Conservation (phyloP, 2,888 invertebrate genomes). For the Nemotelus pantherinus region DNA sequence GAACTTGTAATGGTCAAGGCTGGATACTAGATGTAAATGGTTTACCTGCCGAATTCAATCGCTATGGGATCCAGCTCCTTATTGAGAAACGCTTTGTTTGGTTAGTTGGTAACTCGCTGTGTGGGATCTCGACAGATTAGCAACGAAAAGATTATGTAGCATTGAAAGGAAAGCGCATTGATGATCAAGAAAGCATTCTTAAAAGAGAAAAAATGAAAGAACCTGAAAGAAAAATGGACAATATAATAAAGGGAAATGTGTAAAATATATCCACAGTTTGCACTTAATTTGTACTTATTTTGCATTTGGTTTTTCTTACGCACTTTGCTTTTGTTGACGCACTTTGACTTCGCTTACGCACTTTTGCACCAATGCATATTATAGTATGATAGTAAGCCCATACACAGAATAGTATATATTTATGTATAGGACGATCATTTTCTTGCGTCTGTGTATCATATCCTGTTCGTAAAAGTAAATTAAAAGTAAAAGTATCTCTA, state of each 20-base stretch:
- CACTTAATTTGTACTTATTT: too few species aligned
- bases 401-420: too few species aligned
- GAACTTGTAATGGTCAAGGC: conserved; percentile 77
- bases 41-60: conserved; percentile 78
- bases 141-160: conserved; percentile 51
- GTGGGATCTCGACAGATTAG: conserved; percentile 47
- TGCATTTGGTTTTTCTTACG: too few species aligned
- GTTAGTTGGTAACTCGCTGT: conserved; percentile 66
- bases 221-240: conserved; percentile 70
- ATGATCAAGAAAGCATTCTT: conserved; percentile 66
- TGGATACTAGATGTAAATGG: conserved; percentile 75
- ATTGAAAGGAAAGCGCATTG: conserved; percentile 52
- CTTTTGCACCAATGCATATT: too few species aligned
- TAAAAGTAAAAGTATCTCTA: too few species aligned
- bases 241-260: conserved; percentile 79
- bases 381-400: too few species aligned
- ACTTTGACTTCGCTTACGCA: too few species aligned
- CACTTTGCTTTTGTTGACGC: too few species aligned
- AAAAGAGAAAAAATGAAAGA: conserved; percentile 70
- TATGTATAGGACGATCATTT: too few species aligned
- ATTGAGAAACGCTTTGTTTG: conserved; percentile 75
- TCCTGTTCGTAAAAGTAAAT: too few species aligned
- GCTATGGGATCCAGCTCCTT: conserved; percentile 81
- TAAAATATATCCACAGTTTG: too few species aligned
- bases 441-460: too few species aligned